Evolutionary conservation across 2,888 invertebrate genomes (phyloP).

Genomic region (Patella caerulea): DNA sequence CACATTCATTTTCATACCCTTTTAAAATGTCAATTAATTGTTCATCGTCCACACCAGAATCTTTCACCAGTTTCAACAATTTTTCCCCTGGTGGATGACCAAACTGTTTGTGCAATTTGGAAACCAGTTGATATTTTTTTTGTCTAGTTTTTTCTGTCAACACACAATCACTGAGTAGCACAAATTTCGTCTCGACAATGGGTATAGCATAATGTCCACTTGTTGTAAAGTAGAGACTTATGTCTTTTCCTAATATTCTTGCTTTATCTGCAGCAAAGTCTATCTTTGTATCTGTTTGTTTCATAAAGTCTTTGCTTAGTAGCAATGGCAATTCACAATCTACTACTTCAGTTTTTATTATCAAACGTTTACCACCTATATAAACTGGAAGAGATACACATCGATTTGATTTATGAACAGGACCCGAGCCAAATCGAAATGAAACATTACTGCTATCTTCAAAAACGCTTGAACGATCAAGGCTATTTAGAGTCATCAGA

Average conservation of each 20-base stretch:
- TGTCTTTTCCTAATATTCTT: background rate
- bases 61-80: too few species aligned
- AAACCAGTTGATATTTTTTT: too few species aligned
- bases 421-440: background rate
- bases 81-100: too few species aligned
- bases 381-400: background rate
- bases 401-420: background rate
- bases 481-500: background rate
- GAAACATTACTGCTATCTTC: background rate
- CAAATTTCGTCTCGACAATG: background rate
- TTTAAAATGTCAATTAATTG: too few species aligned
- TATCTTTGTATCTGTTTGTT: background rate
- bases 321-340: conserved; percentile 6
- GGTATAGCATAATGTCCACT: conserved; percentile 2
- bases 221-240: background rate
- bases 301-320: background rate
- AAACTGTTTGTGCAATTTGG: too few species aligned
- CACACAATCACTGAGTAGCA: background rate
- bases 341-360: background rate
- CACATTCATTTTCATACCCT: too few species aligned
- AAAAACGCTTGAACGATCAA: background rate
- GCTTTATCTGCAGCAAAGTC: background rate
- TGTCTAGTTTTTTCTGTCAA: too few species aligned
- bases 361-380: background rate
- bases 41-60: too few species aligned